Evolutionary conservation across 1,140 invertebrate species (phyloP).

Genomic region (Bombus vancouverensis): DNA sequence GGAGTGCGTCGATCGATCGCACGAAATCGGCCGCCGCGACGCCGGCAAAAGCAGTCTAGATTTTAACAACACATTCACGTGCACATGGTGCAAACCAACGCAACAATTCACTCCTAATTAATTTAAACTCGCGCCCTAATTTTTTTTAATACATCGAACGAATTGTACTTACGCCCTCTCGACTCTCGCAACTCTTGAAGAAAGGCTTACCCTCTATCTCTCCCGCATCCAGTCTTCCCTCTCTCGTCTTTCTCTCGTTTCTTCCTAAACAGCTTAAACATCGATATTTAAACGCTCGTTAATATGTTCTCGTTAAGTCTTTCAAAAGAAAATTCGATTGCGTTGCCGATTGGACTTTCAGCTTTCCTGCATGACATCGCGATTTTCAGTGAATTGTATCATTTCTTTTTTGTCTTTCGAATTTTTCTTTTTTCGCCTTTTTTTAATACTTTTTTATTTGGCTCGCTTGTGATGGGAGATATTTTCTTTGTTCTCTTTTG

Average conservation of each 20-base stretch:
- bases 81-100: conserved; percentile 62
- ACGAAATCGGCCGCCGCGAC: conserved; percentile 27
- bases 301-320: conserved; percentile 8
- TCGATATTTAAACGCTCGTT: not conserved
- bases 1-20: conserved; percentile 38
- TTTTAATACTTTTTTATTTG: not conserved
- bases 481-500: not conserved
- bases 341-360: conserved; percentile 70
- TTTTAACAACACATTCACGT: conserved; percentile 40
- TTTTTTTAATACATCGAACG: conserved; percentile 1
- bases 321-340: conserved; percentile 60
- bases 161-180: conserved; percentile 30
- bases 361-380: conserved; percentile 37
- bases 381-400: not conserved
- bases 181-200: not conserved
- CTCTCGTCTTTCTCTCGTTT: conserved; percentile 24
- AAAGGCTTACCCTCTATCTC: conserved; percentile 29
- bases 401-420: not conserved
- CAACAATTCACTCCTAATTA: conserved; percentile 45
- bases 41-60: conserved; percentile 13
- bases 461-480: not conserved
- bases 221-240: conserved; percentile 41
- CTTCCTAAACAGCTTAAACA: not conserved
- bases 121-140: conserved; percentile 52
- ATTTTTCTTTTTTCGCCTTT: not conserved